Base-by-base conservation (phyloP, 1,140 invertebrate genomes). In the Steinernema khuongi region DNA sequence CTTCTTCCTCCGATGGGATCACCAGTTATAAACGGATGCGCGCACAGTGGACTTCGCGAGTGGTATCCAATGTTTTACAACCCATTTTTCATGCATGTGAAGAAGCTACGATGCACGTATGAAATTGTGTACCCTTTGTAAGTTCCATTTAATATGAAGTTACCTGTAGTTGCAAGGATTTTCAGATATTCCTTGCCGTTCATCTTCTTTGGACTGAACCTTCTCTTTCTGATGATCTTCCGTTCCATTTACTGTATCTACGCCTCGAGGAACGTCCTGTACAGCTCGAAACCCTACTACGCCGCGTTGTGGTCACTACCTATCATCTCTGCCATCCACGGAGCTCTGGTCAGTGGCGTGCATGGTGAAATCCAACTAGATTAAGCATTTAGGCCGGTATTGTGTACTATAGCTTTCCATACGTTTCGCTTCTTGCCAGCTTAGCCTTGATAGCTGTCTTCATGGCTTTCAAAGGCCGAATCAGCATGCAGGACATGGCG, bases 1-100 rank as follows among this genome's bases (percentile, higher is more conserved):
- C 50, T 60, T 7, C 50, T 60, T 22, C 50, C 7, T 17, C 50
- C 50, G 11, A 17, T 60, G 11, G 50, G 50, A 7, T 60, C 50
- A 2, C 50, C 19, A 4, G 4, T 26, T 22, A 4, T 60, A 4
- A n/a, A 14, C 50, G 50, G 50, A 14, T 60, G 50, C 50, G 11
- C 11, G 4, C 14, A 60, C 14, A 26, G 22, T 4, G 22, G 50
- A 11, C 50, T 60, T 22, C 50, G 50, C 11, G 50, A 60, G 26
- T 60, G 50, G 50, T 60, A 60, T 22, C 50, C 50, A 22, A 60
- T 60, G 50, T 60, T 60, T 22, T 60, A 60, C 50, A 60, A 60
- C 19, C 50, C 50, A 2, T 60, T 14, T 26, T 60, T 17, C 50
- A 60, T 60, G 50, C 50, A 60, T 22, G 50, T 60, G 7, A 60